phyloP scores from a whole-genome alignment of 1,140 invertebrate genomes.

The Philotrypesis tridentata region DNA sequence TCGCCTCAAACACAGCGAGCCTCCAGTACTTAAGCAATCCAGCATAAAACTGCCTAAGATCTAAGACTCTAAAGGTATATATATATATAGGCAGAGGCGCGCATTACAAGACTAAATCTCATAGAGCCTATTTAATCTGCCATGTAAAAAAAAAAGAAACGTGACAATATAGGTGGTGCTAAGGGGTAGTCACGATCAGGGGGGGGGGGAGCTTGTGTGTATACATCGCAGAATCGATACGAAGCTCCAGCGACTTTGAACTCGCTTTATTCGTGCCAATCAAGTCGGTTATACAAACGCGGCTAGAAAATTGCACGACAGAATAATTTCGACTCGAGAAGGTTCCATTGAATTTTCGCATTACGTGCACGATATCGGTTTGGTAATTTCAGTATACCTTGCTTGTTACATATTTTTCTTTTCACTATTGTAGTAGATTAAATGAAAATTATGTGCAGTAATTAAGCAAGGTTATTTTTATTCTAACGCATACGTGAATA shows the following conservation, averaged over 20 bases:
- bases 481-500: no score
- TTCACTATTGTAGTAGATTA: no score
- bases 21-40: conserved; percentile 36
- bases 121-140: conserved; percentile 14
- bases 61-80: conserved; percentile 37
- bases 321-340: no score
- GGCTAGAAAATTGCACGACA: no score
- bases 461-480: no score
- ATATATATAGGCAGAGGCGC: conserved; percentile 11
- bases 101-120: conserved; percentile 12
- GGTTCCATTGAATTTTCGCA: no score
- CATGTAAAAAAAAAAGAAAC: neutral
- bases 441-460: no score
- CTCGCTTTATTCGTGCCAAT: neutral
- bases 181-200: neutral
- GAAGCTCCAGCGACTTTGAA: neutral
- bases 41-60: conserved; percentile 36
- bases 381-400: no score
- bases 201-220: conserved; percentile 1
- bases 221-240: neutral
- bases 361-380: no score
- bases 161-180: neutral
- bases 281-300: no score
- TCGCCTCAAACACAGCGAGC: conserved; percentile 35
- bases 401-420: no score